Conservation (phyloP, 2,888 invertebrate genomes). For the Tenthredo notha region DNA sequence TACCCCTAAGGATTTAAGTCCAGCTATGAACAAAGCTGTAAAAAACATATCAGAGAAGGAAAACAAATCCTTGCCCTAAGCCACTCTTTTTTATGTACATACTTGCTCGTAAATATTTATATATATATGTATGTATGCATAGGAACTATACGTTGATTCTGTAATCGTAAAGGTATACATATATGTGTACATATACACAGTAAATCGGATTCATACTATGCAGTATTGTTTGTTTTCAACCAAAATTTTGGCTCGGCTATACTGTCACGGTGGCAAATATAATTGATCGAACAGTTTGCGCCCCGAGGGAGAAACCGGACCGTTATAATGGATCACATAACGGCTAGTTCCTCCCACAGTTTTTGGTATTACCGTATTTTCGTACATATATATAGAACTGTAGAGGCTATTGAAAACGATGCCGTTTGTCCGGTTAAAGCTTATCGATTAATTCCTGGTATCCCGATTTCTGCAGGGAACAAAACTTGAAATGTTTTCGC, state of each 20-base stretch:
- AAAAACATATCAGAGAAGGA: constrained; percentile 11
- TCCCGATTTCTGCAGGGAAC: background rate
- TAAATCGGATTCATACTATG: background rate
- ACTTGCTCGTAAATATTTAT: background rate
- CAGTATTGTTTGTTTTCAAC: background rate
- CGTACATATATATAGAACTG: background rate
- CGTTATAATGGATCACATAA: constrained; percentile 43
- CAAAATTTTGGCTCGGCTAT: background rate
- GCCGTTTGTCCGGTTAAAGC: background rate
- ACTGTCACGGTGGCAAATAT: constrained; percentile 17
- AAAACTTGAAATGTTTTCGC: background rate
- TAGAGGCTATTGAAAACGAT: constrained; percentile 1
- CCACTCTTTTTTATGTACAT: constrained; percentile 1
- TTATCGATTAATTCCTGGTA: background rate
- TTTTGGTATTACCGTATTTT: background rate
- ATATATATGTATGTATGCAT: background rate
- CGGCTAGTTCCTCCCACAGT: background rate
- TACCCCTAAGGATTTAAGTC: background rate
- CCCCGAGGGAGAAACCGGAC: constrained; percentile 15
- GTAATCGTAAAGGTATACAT: background rate
- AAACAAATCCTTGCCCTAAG: constrained; percentile 23
- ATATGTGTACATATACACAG: background rate
- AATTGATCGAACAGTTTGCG: constrained; percentile 37
- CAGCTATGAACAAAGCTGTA: constrained; percentile 10
- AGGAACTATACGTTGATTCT: background rate